Evolutionary conservation across 35 echinoderm and acorn worm genomes (phyloP).

Genomic region (Heliocidaris erythrogramma): DNA sequence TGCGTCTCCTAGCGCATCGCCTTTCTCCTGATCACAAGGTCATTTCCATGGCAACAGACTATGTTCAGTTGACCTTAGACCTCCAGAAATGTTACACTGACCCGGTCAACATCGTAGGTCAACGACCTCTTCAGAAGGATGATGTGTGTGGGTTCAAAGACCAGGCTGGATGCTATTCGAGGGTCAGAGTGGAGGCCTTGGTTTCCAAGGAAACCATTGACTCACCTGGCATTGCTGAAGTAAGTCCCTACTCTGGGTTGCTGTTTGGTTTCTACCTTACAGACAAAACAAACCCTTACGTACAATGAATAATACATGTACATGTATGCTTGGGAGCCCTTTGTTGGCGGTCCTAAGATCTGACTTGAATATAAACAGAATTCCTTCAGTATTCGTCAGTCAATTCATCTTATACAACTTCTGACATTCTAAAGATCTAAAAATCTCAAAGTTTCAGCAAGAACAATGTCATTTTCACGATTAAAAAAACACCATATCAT

Average conservation of each 20-base stretch:
- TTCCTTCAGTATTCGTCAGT: too few relatives aligned
- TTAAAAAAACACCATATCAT: too few relatives aligned
- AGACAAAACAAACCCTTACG: too few relatives aligned
- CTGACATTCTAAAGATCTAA: too few relatives aligned
- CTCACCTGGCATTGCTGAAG: not conserved
- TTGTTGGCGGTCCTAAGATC: too few relatives aligned
- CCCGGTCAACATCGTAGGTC: conserved; percentile 2
- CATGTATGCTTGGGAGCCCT: too few relatives aligned
- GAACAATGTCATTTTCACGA: too few relatives aligned
- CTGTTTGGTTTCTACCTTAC: too few relatives aligned
- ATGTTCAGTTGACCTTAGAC: conserved; percentile 49
- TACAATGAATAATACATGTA: too few relatives aligned
- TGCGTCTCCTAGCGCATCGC: conserved; percentile 68
- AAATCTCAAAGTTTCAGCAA: too few relatives aligned
- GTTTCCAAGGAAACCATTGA: conserved; percentile 7
- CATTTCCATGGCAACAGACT: conserved; percentile 52
- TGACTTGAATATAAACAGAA: too few relatives aligned
- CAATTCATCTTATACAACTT: too few relatives aligned
- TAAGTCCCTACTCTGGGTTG: not conserved
- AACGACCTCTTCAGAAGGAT: conserved; percentile 9
- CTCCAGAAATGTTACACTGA: conserved; percentile 58
- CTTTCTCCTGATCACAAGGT: conserved; percentile 50
- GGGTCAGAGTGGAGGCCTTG: conserved; percentile 54
- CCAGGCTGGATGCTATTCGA: conserved; percentile 37
- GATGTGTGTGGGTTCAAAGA: conserved; percentile 64